phyloP scores from a whole-genome alignment of 2,888 invertebrate genomes.

The Allolobophora icterica region DNA sequence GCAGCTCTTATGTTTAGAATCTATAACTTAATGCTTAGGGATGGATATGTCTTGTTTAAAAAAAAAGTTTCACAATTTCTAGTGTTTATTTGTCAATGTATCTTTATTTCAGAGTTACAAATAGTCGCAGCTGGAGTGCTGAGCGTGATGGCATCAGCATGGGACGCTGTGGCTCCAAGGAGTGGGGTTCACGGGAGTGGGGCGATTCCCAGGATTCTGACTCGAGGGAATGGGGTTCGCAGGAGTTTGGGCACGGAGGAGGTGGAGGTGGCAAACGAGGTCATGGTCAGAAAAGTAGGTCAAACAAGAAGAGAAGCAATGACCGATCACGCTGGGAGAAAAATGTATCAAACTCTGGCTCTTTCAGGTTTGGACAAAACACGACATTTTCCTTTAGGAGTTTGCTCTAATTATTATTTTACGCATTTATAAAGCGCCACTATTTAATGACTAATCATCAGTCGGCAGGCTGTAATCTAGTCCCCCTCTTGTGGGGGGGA shows the following conservation, averaged over 20 bases:
- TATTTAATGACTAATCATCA: too few species aligned
- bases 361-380: not conserved
- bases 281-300: not conserved
- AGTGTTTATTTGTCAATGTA: not conserved
- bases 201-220: constrained; percentile 21
- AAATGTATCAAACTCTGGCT: not conserved
- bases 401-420: not conserved
- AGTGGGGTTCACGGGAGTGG: constrained; percentile 53
- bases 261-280: not conserved
- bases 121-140: not conserved
- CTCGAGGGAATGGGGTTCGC: constrained; percentile 26
- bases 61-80: not conserved
- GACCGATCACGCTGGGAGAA: constrained; percentile 12
- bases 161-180: constrained; percentile 23
- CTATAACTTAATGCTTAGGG: too few species aligned
- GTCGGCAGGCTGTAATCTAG: too few species aligned
- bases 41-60: not conserved
- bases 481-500: too few species aligned
- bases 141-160: not conserved
- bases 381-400: not conserved
- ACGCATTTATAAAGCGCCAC: not conserved
- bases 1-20: too few species aligned
- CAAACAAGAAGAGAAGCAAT: not conserved
- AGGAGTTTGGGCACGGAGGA: not conserved
- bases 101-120: not conserved